These are phyloP conservation scores for Hafferia zeledoni DNA, from an alignment of 2,797 vertebrate species.

Conservation along the genomic window DNA sequence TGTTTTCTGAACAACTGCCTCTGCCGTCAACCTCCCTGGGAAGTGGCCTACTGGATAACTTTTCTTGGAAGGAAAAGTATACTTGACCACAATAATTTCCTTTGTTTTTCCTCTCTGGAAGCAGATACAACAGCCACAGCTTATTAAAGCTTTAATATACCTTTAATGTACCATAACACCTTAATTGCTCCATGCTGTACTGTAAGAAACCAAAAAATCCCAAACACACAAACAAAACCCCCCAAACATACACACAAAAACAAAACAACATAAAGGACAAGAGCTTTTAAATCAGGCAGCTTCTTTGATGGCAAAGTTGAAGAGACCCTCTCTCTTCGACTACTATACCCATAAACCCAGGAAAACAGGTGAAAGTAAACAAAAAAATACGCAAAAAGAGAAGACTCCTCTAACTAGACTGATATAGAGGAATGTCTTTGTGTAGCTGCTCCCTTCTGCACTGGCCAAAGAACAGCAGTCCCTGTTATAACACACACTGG, in stretches of 20 bases:
- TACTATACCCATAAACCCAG: background rate
- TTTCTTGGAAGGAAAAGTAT: background rate
- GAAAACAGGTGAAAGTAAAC: background rate
- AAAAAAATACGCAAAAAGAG: background rate
- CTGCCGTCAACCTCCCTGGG: background rate
- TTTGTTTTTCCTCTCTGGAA: background rate
- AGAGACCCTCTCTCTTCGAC: background rate
- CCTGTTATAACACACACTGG: background rate
- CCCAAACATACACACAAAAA: too few relatives aligned
- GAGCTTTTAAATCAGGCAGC: background rate
- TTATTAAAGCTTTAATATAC: background rate
- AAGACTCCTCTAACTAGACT: background rate
- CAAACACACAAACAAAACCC: too few relatives aligned
- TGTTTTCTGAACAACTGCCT: background rate
- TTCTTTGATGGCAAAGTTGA: background rate
- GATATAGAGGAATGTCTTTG: background rate
- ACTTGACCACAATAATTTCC: rapidly evolving
- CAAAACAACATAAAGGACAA: background rate
- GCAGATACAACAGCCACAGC: background rate
- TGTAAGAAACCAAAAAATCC: background rate
- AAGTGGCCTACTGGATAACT: background rate
- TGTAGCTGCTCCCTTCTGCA: background rate
- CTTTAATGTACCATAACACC: background rate
- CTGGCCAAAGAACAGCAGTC: background rate
- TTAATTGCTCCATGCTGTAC: background rate